Evolutionary conservation across 2,888 invertebrate genomes (phyloP), one percentile per base, ranked within the genome.

Genomic region (Lordiphosa andalusiaca): DNA sequence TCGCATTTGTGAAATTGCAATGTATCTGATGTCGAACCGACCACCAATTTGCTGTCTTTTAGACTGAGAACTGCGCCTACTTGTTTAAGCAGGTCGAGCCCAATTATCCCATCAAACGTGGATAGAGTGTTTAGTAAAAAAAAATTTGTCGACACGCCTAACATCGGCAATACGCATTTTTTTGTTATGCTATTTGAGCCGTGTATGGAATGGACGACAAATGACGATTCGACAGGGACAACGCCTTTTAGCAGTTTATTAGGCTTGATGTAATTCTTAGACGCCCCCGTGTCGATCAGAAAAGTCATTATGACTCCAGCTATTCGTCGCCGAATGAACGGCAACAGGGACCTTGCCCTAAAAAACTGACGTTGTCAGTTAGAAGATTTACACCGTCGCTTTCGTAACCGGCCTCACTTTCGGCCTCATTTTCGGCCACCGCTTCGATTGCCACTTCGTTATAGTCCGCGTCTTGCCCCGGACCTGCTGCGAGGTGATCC

Each of bases 81-180:
- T 19, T 39, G 39, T 9, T 39, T 39, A 9, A 19, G 10, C 19
- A 39, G 7, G 39, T 39, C 39, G 19, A 39, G 39, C 4, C 39
- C 39, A 39, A 39, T 39, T 13, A 39, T 39, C 16, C 16, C 39
- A 39, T 39, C 19, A 39, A 39, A 39, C 10, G 39, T 39, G 19
- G 39, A 39, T 6, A 13, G 7, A 9, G 13, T 39, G 39, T 39
- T 16, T 7, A 39, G 19, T 39, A 19, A 4, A 10, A 39, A 39
- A 38, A 39, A 16, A 16, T 9, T 16, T 39, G 39, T 19, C 9
- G 30, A 30, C 7, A 30, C 30, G 7, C 30, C 30, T 30, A 9
- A 30, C 30, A 30, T 30, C 9, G 30, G 7, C 30, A 30, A 9
- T 9, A 30, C 9, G 9, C 9, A 30, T 30, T 30, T 30, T 9